Evolutionary conservation across 2,113 vertebrate genomes (phyloP), one percentile per base, ranked within the genome.

Genomic region (Oxyura jamaicensis): DNA sequence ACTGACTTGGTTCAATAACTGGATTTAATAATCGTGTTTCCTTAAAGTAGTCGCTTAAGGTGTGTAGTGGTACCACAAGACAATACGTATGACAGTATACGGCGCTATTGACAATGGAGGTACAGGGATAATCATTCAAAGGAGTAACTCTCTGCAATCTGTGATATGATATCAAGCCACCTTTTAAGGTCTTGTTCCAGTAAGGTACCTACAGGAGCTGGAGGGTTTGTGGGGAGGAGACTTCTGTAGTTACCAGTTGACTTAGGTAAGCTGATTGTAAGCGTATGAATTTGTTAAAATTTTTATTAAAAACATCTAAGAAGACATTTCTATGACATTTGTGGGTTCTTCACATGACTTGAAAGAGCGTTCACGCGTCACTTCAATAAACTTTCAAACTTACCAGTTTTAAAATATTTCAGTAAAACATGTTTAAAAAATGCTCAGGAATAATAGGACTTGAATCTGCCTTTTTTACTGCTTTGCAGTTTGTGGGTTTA

Each of bases 61-160:
- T 21, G 18, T 20, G 3, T 2, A 59, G 50, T 33, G 68, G 42
- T 44, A 59, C 52, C 52, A 50, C 28, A 28, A 60, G 69, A 13
- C 36, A 60, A 69, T 65, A 52, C 8, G 4, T 7, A 0, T 48
- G 35, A 21, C 23, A 28, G 67, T 16, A 28, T 19, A 11, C 0
- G 0, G 12, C 78, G 39, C 22, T 91, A 2, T 56, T 3, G 5
- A 10, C 19, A 26, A 16, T 1, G 9, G 7, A 72, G 60, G 31
- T 73, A 2, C 29, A 35, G 59, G 41, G 19, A 36, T 63, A 42
- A 79, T 82, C 14, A 2, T 31, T 87, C 58, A 73, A 36, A 56
- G n/a, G 17, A 73, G 26, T 39, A 55, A 67, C 55, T 91, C 75
- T 91, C 75, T 92, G 50, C 10, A 71, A 3, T 71, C 13, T 73